Evolutionary conservation across 2,797 vertebrate species (phyloP), one percentile per base, ranked within the genome.

Genomic region (Spheniscus humboldti): DNA sequence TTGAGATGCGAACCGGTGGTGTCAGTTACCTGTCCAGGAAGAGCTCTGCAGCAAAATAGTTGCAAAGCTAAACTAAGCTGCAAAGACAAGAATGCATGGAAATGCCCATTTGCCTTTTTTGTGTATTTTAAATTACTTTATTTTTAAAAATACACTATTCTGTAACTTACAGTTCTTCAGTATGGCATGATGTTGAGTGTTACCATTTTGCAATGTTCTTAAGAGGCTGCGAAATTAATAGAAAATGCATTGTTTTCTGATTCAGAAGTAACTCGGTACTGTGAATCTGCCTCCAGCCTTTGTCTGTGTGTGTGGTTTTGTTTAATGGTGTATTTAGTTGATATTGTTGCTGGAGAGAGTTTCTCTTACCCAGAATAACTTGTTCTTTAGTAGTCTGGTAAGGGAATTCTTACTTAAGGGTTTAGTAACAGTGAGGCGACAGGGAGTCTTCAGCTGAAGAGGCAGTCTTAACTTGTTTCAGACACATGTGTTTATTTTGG

Each of bases 371-470:
- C 13, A 9, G 52, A 79, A 55, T 62, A 67, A 48, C 28, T 87
- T 76, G 11, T 67, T 84, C 59, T 92, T 66, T 23, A 60, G n/a
- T 35, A 62, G 43, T 41, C 48, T 52, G 25, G 18, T 55, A 66
- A 75, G n/a, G 53, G 53, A 86, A 31, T 90, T 88, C 16, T 62
- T 79, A 15, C 3, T 75, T 59, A 52, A 57, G 33, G 25, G 18
- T 78, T 90, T 50, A 39, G 33, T 69, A 63, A 73, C 19, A 13
- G 23, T 6, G 11, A 59, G 75, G 47, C 0, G 1, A 35, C 41
- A 74, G 35, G 64, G 76, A 88, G 63, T 37, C 76, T 76, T 76
- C 64, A 37, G 43, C 85, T 91, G 81, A 82, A 82, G 63, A 75
- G n/a, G 23, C 23, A 37, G 9, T n/a, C n/a, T 62, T 69, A 73